phyloP scores from a whole-genome alignment of 2,113 vertebrate genomes.

The Semnopithecus entellus region DNA sequence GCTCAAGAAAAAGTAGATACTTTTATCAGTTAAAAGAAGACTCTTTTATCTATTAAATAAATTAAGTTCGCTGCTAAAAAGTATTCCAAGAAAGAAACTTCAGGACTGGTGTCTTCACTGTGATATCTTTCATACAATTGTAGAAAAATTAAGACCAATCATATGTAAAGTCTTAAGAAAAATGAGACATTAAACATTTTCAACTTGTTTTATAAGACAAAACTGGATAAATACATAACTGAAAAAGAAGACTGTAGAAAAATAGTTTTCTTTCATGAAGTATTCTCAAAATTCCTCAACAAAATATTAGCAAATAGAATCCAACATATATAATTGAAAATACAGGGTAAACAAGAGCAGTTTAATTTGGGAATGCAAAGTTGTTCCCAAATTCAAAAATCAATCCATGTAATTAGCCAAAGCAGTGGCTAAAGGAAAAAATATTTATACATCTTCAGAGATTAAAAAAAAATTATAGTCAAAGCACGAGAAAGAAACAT shows the following conservation, averaged over 20 bases:
- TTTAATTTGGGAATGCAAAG: neutral
- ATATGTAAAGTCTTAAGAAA: neutral
- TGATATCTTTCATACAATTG: neutral
- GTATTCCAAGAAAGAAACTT: neutral
- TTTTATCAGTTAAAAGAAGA: neutral
- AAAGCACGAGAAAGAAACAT: neutral
- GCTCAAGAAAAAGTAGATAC: neutral
- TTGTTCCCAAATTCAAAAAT: neutral
- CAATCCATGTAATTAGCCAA: neutral
- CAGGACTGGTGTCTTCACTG: neutral
- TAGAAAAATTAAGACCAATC: neutral
- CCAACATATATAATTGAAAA: neutral
- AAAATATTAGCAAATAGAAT: neutral
- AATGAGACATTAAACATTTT: neutral
- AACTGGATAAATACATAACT: too few species aligned
- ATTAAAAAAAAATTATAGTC: neutral
- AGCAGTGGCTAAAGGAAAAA: neutral
- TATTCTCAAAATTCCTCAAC: neutral
- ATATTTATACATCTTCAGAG: neutral
- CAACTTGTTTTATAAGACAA: neutral
- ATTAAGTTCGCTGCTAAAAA: neutral
- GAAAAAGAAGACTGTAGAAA: neutral
- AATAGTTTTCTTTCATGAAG: neutral
- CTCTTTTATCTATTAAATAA: neutral
- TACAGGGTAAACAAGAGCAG: neutral